phyloP scores from a whole-genome alignment of 64 coral and sea anemone species.

The Pocillopora damicornis region DNA sequence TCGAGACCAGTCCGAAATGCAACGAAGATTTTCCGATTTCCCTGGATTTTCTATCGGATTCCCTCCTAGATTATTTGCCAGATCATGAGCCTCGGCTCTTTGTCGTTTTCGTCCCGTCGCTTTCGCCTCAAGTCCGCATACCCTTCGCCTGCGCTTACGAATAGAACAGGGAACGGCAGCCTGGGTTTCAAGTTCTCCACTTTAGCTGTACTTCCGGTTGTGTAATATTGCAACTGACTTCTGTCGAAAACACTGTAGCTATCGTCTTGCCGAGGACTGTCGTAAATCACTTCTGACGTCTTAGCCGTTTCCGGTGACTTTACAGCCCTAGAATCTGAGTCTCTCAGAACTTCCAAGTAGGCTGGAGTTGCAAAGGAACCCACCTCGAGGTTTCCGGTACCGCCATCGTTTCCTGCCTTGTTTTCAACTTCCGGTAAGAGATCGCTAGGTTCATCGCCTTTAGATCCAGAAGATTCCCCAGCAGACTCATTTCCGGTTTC shows the following conservation, averaged over 20 bases:
- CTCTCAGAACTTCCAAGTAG: constrained; percentile 15
- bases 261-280: constrained; percentile 38
- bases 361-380: not conserved
- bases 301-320: not conserved
- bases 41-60: not conserved
- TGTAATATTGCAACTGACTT: constrained; percentile 1
- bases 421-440: not conserved
- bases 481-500: not conserved
- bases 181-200: constrained; percentile 75
- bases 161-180: constrained; percentile 77
- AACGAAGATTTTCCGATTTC: not conserved
- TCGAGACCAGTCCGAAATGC: not conserved
- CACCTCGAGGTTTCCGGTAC: not conserved
- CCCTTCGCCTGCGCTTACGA: constrained; percentile 90
- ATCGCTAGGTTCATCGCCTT: not conserved
- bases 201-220: constrained; percentile 15
- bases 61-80: constrained; percentile 74
- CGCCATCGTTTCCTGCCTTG: not conserved
- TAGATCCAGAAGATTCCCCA: not conserved
- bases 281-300: constrained; percentile 14
- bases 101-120: constrained; percentile 54
- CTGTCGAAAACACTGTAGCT: constrained; percentile 23
- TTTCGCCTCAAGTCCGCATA: constrained; percentile 85
- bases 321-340: constrained; percentile 22
- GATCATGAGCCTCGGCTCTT: constrained; percentile 78